A percentile compares a stretch with the other conserved stretches of the same genome.
phyloP scores from a whole-genome alignment of 2,888 invertebrate species.

The Colostygia pectinataria region DNA sequence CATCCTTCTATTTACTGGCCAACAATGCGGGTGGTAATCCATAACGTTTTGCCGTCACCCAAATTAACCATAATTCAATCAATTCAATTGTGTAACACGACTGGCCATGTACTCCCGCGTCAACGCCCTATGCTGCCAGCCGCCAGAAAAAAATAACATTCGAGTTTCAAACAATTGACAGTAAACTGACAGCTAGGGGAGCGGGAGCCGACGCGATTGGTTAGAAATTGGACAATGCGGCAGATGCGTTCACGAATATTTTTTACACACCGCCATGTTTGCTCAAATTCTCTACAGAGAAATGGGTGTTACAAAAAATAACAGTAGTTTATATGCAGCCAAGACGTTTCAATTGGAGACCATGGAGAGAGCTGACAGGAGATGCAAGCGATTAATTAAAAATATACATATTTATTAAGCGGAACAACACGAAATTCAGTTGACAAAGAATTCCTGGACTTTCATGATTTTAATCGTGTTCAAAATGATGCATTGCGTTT shows the following conservation, averaged over 20 bases:
- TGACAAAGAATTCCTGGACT: conserved; percentile 30
- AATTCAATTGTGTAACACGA: conserved; percentile 76
- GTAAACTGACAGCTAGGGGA: conserved; percentile 80
- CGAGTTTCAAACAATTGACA: conserved; percentile 70
- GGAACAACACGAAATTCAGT: conserved; percentile 29
- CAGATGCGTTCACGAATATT: conserved; percentile 71
- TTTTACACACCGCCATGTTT: conserved; percentile 70
- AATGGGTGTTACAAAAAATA: conserved; percentile 52
- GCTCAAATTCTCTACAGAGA: conserved; percentile 68
- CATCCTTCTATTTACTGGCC: conserved; percentile 57
- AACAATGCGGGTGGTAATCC: conserved; percentile 76
- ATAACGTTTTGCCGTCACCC: conserved; percentile 61
- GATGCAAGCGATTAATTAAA: conserved; percentile 59
- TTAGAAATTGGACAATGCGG: conserved; percentile 76
- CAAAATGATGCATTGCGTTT: conserved; percentile 30
- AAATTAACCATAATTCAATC: conserved; percentile 80
- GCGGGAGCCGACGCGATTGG: conserved; percentile 71
- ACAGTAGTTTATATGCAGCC: conserved; percentile 52
- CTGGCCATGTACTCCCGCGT: conserved; percentile 71
- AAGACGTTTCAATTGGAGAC: conserved; percentile 67
- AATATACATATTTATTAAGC: conserved; percentile 28
- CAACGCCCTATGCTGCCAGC: conserved; percentile 67
- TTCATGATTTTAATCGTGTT: conserved; percentile 22
- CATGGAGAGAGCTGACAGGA: conserved; percentile 62
- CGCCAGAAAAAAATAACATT: conserved; percentile 68